Conservation (phyloP, 2,797 vertebrate genomes). For the Tragopan temminckii region DNA sequence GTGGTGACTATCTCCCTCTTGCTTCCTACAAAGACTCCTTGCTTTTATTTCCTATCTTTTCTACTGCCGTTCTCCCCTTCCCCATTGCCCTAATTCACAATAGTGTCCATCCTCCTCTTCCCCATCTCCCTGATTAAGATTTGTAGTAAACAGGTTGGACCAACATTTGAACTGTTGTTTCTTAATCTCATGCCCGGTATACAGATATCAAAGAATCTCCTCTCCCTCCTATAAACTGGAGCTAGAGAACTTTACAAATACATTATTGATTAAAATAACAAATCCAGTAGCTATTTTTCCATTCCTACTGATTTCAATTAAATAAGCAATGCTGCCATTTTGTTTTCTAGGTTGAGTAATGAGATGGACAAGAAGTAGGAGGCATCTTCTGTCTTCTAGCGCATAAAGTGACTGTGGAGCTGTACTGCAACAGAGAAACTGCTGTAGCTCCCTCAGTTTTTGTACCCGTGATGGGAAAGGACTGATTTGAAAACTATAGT, state of each 20-base stretch:
- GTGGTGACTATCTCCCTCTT: no score
- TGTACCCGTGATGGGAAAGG: neutral
- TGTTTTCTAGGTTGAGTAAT: neutral
- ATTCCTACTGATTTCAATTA: neutral
- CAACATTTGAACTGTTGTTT: no score
- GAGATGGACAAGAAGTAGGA: neutral
- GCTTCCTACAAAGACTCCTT: no score
- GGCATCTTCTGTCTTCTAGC: neutral
- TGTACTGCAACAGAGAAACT: neutral
- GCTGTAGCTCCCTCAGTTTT: neutral
- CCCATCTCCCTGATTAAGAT: no score
- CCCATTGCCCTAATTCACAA: no score
- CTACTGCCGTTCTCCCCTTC: no score
- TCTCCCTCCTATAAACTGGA: no score
- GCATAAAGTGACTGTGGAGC: neutral
- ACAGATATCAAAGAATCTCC: no score
- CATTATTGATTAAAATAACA: constrained; percentile 5
- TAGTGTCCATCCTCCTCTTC: no score
- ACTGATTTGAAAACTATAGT: neutral
- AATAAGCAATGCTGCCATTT: neutral
- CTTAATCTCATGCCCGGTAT: no score
- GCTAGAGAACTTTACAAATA: neutral
- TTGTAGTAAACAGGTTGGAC: no score
- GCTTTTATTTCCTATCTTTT: no score
- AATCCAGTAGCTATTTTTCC: neutral